Evolutionary conservation across 1,140 invertebrate genomes (phyloP).

Genomic region (Zophobas morio): DNA sequence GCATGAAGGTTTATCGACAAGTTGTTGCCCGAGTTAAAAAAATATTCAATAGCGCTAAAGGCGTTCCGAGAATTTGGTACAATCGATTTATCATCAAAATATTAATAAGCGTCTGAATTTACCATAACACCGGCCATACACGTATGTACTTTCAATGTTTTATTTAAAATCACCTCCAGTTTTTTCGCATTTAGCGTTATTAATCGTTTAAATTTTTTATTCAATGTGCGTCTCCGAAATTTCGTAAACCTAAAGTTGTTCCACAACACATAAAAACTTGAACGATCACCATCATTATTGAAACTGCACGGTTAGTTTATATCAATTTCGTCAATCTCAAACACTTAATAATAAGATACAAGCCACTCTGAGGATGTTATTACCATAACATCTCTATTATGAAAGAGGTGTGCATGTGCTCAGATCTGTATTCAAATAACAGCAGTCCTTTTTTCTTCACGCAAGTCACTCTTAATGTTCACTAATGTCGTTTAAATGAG

Average conservation of each 20-base stretch:
- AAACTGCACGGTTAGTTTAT: constrained; percentile 55
- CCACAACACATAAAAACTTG: constrained; percentile 46
- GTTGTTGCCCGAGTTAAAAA: too few species aligned
- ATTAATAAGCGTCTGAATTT: too few species aligned
- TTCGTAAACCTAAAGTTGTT: constrained; percentile 23
- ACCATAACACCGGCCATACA: too few species aligned
- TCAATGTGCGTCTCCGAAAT: constrained; percentile 8
- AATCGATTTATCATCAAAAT: too few species aligned
- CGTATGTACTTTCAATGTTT: too few species aligned
- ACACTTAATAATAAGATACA: constrained; percentile 51
- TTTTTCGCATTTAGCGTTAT: too few species aligned
- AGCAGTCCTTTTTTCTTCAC: too few species aligned
- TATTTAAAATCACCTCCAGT: too few species aligned
- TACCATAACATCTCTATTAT: constrained; percentile 56
- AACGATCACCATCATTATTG: constrained; percentile 49
- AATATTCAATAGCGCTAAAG: too few species aligned
- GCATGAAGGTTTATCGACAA: too few species aligned
- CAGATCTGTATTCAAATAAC: neutral
- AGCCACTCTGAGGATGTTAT: constrained; percentile 40
- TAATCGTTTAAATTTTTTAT: neutral
- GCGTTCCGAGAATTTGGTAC: too few species aligned
- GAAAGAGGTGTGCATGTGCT: constrained; percentile 2
- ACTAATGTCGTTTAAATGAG: neutral
- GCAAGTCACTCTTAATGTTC: too few species aligned
- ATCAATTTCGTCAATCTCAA: constrained; percentile 55